Base-by-base conservation (phyloP, 2,113 vertebrate genomes). In the Laterallus jamaicensis region DNA sequence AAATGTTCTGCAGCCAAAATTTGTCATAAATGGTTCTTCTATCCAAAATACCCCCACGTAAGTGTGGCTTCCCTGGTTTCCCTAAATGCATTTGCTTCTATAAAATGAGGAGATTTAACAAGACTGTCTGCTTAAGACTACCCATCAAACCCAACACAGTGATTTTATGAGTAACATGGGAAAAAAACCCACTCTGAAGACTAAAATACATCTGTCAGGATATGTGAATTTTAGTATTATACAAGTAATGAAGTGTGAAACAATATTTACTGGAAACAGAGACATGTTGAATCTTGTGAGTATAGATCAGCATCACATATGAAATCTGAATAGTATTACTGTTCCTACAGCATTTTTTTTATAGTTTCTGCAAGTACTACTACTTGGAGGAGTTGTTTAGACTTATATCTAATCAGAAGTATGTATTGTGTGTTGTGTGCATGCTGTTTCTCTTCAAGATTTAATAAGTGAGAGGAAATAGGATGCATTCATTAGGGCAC, bases 131-230 rank as follows among this genome's bases (percentile, higher is more conserved):
- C 79, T 78, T 58, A 87, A 93, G 80, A 91, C 58, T 93, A 28
- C 39, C 37, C 18, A 2, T 95, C 93, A 92, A 66, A 94, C 64
- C 24, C 64, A 76, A 68, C 68, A 74, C 15, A 4, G 17, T 71
- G 60, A 56, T 93, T 86, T 92, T 86, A 69, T 89, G 87, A 79
- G 80, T 69, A 87, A 55, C 8, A 4, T 37, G 60, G 49, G 3
- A 15, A 11, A 71, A 71, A 71, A 91, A 75, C 0, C 0, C 55
- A 31, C 35, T 35, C 29, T 81, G 62, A 95, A 83, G 75, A 29
- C 82, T 94, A 66, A 80, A 88, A 94, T 83, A 44, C 42, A n/a
- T 92, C 81, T 86, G 77, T 94, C 91, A 89, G 29, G 64, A n/a
- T 92, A 32, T 50, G 64, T 64, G 55, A 84, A 47, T 93, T 81